Evolutionary conservation across 92 coral and sea anemone species (phyloP).

Genomic region (Heliopora coerulea): DNA sequence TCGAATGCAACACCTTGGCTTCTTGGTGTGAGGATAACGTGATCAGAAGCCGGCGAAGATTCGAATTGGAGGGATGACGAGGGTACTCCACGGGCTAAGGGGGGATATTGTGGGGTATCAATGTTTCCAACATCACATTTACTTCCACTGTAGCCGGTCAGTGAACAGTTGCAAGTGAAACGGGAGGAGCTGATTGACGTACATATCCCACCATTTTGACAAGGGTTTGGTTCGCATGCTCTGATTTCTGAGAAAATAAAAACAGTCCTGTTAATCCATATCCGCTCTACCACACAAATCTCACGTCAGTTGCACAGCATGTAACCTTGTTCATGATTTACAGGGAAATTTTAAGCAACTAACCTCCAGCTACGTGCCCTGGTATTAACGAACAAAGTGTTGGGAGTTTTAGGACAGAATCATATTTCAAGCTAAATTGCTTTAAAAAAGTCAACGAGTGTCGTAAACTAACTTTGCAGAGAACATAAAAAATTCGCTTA

Average conservation of each 20-base stretch:
- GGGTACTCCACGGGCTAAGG: constrained; percentile 20
- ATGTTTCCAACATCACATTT: constrained; percentile 56
- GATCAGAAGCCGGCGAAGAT: constrained; percentile 53
- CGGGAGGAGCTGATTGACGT: constrained; percentile 5
- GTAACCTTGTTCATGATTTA: neutral
- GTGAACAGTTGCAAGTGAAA: constrained; percentile 51
- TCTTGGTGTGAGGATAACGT: constrained; percentile 40
- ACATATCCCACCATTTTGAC: constrained; percentile 57
- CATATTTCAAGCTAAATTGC: too few species aligned
- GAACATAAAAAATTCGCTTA: too few species aligned
- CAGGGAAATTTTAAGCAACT: too few species aligned
- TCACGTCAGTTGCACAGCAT: too few species aligned
- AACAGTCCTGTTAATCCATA: neutral
- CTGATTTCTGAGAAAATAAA: constrained; percentile 44
- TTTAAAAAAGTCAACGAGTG: too few species aligned
- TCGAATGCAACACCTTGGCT: constrained; percentile 47
- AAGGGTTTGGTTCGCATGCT: constrained; percentile 65
- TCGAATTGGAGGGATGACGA: constrained; percentile 42
- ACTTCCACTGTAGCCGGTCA: constrained; percentile 63
- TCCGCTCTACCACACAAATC: too few species aligned
- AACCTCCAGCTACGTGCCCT: too few species aligned
- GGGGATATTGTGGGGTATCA: constrained; percentile 48
- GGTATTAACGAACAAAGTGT: too few species aligned
- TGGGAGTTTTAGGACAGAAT: too few species aligned
- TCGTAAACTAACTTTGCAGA: too few species aligned